phyloP scores from a whole-genome alignment of 1,140 invertebrate species.

The Bombus sylvicola region DNA sequence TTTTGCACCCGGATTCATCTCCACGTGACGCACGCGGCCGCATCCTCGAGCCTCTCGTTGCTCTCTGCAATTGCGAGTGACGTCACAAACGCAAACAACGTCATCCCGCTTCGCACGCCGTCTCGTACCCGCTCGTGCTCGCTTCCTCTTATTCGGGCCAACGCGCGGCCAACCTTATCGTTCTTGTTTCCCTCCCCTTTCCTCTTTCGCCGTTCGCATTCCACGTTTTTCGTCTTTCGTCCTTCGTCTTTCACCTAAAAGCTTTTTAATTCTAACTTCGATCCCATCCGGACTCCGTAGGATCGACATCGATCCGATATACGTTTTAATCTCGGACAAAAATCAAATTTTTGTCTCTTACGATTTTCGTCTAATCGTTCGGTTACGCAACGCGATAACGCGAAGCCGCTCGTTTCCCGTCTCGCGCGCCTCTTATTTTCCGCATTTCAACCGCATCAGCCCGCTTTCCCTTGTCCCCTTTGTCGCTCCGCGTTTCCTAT shows the following conservation, averaged over 20 bases:
- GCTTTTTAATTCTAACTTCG: too few relatives aligned
- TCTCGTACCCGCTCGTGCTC: constrained; percentile 22
- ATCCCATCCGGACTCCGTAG: rapidly evolving
- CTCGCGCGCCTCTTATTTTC: neutral
- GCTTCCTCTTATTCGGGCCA: constrained; percentile 39
- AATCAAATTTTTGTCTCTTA: neutral
- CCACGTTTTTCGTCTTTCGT: neutral
- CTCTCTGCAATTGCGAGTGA: constrained; percentile 77
- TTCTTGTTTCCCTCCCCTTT: neutral
- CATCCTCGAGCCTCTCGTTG: constrained; percentile 66
- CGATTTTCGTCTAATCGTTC: neutral
- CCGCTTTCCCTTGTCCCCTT: neutral
- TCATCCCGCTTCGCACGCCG: constrained; percentile 72
- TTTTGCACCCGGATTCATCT: constrained; percentile 50
- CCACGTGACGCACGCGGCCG: constrained; percentile 37
- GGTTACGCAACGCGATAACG: neutral
- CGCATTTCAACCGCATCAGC: neutral
- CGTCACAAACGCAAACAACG: constrained; percentile 79
- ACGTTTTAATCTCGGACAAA: neutral
- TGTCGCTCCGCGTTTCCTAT: too few relatives aligned
- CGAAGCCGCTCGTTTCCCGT: too few relatives aligned
- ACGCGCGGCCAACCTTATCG: too few relatives aligned
- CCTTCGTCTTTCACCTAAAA: neutral
- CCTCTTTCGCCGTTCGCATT: neutral
- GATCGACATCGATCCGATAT: too few relatives aligned